Evolutionary conservation across 2,113 vertebrate genomes (phyloP).

Genomic region (Clarias magur): DNA sequence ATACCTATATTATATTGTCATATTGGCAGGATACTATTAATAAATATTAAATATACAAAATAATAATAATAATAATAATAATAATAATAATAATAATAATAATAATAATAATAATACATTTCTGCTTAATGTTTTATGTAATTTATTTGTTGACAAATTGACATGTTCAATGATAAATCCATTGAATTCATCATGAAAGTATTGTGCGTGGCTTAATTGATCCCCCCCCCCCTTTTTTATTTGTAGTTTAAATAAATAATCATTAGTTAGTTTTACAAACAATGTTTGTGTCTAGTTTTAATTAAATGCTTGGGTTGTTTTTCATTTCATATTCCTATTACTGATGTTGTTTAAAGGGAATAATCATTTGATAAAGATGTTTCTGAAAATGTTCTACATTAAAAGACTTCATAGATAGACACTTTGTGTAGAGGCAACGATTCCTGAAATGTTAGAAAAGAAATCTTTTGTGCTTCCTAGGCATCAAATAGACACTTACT

Average conservation of each 20-base stretch:
- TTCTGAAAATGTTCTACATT: conserved; percentile 16
- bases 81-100: background rate
- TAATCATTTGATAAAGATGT: background rate
- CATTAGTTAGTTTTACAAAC: background rate
- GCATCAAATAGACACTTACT: conserved; percentile 24
- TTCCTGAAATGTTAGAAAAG: conserved; percentile 15
- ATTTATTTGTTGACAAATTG: background rate
- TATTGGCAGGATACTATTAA: background rate
- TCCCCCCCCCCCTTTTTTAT: too few species aligned
- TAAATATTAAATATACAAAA: too few species aligned
- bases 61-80: background rate
- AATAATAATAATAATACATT: background rate
- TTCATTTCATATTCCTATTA: background rate
- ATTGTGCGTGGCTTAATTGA: background rate
- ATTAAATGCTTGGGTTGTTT: background rate
- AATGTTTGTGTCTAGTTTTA: background rate
- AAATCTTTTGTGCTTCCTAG: conserved; percentile 20
- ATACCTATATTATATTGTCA: background rate
- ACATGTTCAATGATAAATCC: background rate
- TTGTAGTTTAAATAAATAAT: background rate
- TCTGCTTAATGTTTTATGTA: background rate
- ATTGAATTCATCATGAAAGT: background rate
- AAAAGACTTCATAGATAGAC: conserved; percentile 25
- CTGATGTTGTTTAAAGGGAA: conserved; percentile 3
- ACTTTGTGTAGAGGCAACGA: conserved; percentile 4